Base-by-base conservation (phyloP, 2,797 vertebrate species). In the Rhinichthys osculus region DNA sequence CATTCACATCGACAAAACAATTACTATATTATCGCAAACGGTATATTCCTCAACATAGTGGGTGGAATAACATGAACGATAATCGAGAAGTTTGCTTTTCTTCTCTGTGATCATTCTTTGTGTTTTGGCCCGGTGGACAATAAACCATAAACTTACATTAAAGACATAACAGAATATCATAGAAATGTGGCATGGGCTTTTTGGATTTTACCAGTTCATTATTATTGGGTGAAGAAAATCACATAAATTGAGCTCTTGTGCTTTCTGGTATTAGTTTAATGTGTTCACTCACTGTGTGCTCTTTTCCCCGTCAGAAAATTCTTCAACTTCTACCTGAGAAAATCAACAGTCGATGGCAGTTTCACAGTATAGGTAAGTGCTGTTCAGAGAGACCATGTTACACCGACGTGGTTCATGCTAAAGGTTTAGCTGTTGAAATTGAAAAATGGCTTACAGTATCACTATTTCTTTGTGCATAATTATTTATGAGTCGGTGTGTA, bases 331-430 rank as follows among this genome's bases (percentile, higher is more conserved):
- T 99, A 91, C 98, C 98, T 70, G 98, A 99, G 94, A 98, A 97
- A 94, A 98, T 99, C 95, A 98, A 97, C 96, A 97, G 94, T 93
- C 96, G 97, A 92, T 99, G 98, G 98, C 98, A 99, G 95, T 99
- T 98, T 92, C 98, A 98, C 95, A 99, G 98, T 94, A 99, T 99
- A 97, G 98, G 98, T 99, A 97, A 95, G 97, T 92, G 83, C 47
- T 71, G 30, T 71, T 59, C 69, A 50, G 4, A 50, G 47, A 50
- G 4, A 78, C 27, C 44, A 52, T 23, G 30, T 67, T 69, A 67
- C 40, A n/a, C 27, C 69, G 17, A 33, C 1, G n/a, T 42, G 14
- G 50, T 13, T 52, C n/a, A 27, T 69, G 27, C 66, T 42, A 23
- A 10, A 23, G 47, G 40, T 78, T 78, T 40, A 59, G n/a, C 35